A percentile compares a stretch with the other conserved stretches of the same genome.
Evolutionary conservation across 2,113 vertebrate genomes (phyloP).

Genomic region (Varanus komodoensis): DNA sequence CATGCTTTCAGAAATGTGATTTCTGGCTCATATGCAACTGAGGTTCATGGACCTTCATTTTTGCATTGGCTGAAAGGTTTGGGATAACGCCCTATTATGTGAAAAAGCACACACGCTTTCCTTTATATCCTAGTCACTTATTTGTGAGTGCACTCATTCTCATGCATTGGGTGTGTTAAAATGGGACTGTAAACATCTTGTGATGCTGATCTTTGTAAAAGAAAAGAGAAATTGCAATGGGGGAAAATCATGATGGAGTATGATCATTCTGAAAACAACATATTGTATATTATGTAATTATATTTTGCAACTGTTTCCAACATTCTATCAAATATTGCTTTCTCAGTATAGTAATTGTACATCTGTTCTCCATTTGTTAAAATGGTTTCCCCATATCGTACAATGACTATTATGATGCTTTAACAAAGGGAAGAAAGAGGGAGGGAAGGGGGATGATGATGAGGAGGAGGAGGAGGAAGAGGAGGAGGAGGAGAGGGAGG

Average conservation of each 20-base stretch:
- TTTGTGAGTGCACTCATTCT: not conserved
- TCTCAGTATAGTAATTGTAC: slow-evolving; percentile 21
- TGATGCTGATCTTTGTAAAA: slow-evolving; percentile 20
- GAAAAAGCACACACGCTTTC: not conserved
- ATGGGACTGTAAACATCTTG: slow-evolving; percentile 15
- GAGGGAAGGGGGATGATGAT: no score
- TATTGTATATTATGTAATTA: slow-evolving; percentile 3
- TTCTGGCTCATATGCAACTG: not conserved
- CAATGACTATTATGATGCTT: not conserved
- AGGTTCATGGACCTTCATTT: not conserved
- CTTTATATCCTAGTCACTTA: not conserved
- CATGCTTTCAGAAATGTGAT: not conserved
- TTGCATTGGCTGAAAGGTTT: not conserved
- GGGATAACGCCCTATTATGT: not conserved
- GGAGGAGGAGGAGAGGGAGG: no score
- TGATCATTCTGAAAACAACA: slow-evolving; percentile 36
- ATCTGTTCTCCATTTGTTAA: slow-evolving; percentile 13
- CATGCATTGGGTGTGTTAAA: not conserved
- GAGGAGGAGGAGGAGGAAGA: no score
- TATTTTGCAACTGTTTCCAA: slow-evolving; percentile 45
- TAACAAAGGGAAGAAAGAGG: no score
- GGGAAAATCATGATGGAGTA: not conserved
- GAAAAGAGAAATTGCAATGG: slow-evolving; percentile 16
- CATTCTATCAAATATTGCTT: slow-evolving; percentile 36
- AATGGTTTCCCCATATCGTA: slow-evolving; percentile 20